Conservation (phyloP, 2,888 invertebrate genomes). For the Plagiodera versicolora region DNA sequence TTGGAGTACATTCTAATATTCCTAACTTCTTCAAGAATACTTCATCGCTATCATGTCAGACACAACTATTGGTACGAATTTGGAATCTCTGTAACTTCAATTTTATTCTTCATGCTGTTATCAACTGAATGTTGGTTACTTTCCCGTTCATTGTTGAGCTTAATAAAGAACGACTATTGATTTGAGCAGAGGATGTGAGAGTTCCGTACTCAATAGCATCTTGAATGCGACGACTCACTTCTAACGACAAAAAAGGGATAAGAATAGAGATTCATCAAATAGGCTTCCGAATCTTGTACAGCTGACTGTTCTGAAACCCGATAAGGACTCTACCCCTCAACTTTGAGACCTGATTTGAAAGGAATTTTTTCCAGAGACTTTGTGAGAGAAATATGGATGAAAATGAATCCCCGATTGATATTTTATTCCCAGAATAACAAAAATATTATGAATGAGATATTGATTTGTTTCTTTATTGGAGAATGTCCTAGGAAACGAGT, state of each 20-base stretch:
- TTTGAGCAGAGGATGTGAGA: not conserved
- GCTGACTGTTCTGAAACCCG: not conserved
- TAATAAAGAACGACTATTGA: not conserved
- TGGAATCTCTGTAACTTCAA: too few species aligned
- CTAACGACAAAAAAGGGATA: not conserved
- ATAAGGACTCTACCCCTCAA: not conserved
- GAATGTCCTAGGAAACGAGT: too few species aligned
- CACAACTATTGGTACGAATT: too few species aligned
- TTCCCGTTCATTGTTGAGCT: not conserved
- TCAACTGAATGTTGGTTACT: too few species aligned
- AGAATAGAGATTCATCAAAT: not conserved
- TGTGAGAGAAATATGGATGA: too few species aligned
- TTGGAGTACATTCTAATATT: too few species aligned
- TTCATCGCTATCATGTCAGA: too few species aligned
- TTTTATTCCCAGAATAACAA: not conserved
- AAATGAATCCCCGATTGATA: too few species aligned
- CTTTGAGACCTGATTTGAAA: not conserved
- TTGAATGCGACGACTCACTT: not conserved
- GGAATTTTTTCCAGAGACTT: not conserved
- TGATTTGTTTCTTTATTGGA: too few species aligned
- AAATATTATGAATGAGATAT: conserved; percentile 16
- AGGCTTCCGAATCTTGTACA: not conserved
- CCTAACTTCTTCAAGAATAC: too few species aligned
- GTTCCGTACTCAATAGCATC: not conserved
- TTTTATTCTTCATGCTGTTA: too few species aligned